Evolutionary conservation across 2,797 vertebrate species (phyloP), one percentile per base, ranked within the genome.

Genomic region (Limosa lapponica): DNA sequence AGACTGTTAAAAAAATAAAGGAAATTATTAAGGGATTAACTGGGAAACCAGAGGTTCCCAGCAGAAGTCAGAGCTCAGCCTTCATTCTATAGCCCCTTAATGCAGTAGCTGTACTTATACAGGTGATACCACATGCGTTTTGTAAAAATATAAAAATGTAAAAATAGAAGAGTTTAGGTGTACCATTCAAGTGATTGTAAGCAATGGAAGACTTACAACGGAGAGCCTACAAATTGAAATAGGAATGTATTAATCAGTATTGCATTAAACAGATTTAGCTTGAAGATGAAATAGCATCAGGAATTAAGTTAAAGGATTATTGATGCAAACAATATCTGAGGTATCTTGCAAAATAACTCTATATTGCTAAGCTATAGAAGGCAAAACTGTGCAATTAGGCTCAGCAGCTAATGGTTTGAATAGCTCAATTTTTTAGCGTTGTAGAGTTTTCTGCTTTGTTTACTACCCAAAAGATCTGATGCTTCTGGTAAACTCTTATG

Each of bases 271-370:
- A 87, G 84, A 90, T 97, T 97, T 96, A 93, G 97, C 96, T 96
- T 96, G 93, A 97, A 61, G 90, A 97, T 95, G 93, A 97, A 97
- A 88, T 46, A 83, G 80, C 81, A 96, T 81, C 92, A 95, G 92
- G 93, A 97, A 95, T 92, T 89, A 97, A 95, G 84, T 89, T 87
- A 94, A 92, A 95, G 90, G 79, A 79, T 85, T 97, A 96, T 91
- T 95, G 92, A 96, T 96, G 93, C 81, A 97, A 96, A 90, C 52
- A 78, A 37, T 89, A 87, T 87, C 84, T 89, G 75, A 94, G 75
- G 81, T 78, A 80, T 92, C 95, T 93, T 89, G 75, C 84, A 91
- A 96, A 96, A 90, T 94, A 96, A 82, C 80, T 89, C 66, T 48
- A 44, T 55, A 85, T 90, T 93, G 62, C 80, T 95, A 90, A 90